Base-by-base conservation (phyloP, 2,797 vertebrate species). In the Centropyge bicolor region DNA sequence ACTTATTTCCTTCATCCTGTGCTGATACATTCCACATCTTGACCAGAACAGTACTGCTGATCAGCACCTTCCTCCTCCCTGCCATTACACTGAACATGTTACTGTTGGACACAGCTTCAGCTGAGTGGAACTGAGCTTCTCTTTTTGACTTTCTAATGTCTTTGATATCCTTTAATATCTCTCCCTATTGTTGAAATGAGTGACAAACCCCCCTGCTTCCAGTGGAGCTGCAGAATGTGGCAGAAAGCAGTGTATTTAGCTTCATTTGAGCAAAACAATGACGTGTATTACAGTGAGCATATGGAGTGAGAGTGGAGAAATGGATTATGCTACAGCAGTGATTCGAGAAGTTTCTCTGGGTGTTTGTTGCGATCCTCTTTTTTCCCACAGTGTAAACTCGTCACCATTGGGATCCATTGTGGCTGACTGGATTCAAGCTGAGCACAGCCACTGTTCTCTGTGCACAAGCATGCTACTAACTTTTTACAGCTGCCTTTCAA, bases 371-470 rank as follows among this genome's bases (percentile, higher is more conserved):
- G 19, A n/a, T 56, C 0, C n/a, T 20, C 20, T 48, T 71, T 5
- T 43, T 62, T 1, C 43, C 27, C 45, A 54, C 61, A 38, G 66
- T 43, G 69, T 74, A 27, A 59, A 75, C 55, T 72, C 41, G 43
- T 65, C 41, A 52, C 8, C 35, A n/a, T 16, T 59, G 56, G 43
- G 31, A 76, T 52, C 19, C 51, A 68, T 51, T 80, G 70, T 54
- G 61, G 72, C 31, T 20, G 64, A 57, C 36, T 57, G 51, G 67
- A 48, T 54, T 75, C 61, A 74, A 41, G 62, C 78, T 49, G 85
- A 40, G 54, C 74, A 52, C 77, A 78, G 67, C 74, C 62, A 67
- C 83, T 60, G 63, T 55, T 65, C 57, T 62, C 24, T 59, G 61
- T 70, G 56, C 63, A 71, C 49, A 73, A 36, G 40, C 59, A 52